Conservation (phyloP, 2,888 invertebrate species). For the Antheraea assamensis region DNA sequence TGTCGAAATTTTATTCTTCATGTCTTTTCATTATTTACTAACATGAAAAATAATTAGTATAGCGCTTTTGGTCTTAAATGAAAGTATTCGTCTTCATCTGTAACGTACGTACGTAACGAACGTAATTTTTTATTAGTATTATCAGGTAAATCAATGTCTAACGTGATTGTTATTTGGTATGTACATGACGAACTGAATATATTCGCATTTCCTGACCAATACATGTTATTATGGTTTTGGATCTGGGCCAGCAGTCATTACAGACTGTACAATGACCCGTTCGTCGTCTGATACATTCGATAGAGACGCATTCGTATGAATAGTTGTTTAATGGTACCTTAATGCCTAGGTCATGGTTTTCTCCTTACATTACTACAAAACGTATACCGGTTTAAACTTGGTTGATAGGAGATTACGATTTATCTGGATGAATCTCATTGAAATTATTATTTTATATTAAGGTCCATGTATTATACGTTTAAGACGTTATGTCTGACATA, state of each 20-base stretch:
- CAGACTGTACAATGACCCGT: not conserved
- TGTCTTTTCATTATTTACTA: not conserved
- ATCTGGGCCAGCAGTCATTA: not conserved
- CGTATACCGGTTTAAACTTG: not conserved
- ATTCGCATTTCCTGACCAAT: constrained; percentile 3
- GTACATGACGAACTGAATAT: not conserved
- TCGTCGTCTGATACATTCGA: too few relatives aligned
- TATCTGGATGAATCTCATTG: not conserved
- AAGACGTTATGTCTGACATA: too few relatives aligned
- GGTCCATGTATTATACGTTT: too few relatives aligned
- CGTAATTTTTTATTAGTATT: not conserved
- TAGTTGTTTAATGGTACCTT: not conserved
- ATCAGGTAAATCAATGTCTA: not conserved
- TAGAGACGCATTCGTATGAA: not conserved
- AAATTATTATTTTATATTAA: not conserved
- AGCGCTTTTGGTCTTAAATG: not conserved
- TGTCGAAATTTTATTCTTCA: not conserved
- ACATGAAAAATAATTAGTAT: not conserved
- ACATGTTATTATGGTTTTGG: constrained; percentile 2
- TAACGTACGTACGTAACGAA: too few relatives aligned
- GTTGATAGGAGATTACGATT: not conserved
- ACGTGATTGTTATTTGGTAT: not conserved
- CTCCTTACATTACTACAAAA: not conserved
- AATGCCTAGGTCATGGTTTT: not conserved
- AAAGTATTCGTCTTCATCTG: not conserved